phyloP scores from a whole-genome alignment of 2,888 invertebrate genomes.

The Thyatira batis region DNA sequence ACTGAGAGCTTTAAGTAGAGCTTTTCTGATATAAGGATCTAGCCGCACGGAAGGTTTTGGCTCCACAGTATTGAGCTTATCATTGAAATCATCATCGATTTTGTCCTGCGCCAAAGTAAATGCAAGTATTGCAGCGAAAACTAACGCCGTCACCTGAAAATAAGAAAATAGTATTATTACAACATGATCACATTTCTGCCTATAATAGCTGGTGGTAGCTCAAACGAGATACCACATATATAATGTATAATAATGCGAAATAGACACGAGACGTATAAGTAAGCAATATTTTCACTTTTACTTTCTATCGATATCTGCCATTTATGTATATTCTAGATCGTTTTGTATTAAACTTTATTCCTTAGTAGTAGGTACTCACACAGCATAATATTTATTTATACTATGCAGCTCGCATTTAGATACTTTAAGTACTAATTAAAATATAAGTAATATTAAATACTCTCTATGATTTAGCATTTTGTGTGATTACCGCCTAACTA shows the following conservation, averaged over 20 bases:
- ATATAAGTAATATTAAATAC: too few species aligned
- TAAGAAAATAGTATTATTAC: slow-evolving; percentile 22
- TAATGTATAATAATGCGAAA: neutral
- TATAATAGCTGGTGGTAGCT: neutral
- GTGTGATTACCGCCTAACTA: neutral
- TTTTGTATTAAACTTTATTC: too few species aligned
- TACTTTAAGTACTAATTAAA: too few species aligned
- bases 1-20: slow-evolving; percentile 88
- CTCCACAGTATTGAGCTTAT: slow-evolving; percentile 70
- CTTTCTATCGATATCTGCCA: slow-evolving; percentile 1
- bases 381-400: too few species aligned
- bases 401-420: too few species aligned
- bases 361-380: too few species aligned
- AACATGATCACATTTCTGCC: neutral
- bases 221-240: neutral
- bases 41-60: slow-evolving; percentile 83
- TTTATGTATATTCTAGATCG: neutral
- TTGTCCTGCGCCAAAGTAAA: slow-evolving; percentile 55
- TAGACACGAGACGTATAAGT: neutral
- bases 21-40: slow-evolving; percentile 88
- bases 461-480: too few species aligned
- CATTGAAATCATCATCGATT: slow-evolving; percentile 51
- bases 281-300: slow-evolving; percentile 3
- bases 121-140: slow-evolving; percentile 50
- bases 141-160: slow-evolving; percentile 62